phyloP scores from a whole-genome alignment of 2,113 vertebrate species.

The Saimiri boliviensis region DNA sequence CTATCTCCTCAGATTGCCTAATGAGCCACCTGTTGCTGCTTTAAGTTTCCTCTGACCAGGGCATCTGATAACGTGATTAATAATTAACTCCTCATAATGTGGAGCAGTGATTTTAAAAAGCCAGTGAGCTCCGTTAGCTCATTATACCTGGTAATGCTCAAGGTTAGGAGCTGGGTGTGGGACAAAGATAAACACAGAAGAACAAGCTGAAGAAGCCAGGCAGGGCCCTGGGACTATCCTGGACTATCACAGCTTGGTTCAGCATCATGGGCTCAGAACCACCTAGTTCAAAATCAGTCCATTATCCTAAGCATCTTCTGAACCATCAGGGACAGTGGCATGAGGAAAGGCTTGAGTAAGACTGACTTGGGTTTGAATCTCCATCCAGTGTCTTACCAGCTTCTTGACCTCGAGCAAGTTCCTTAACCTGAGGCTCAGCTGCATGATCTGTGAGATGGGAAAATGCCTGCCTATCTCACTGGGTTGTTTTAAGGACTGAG shows the following conservation, averaged over 20 bases:
- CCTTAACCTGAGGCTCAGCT: background rate
- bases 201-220: background rate
- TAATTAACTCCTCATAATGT: constrained; percentile 53
- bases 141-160: background rate
- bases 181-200: background rate
- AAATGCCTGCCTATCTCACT: background rate
- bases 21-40: constrained; percentile 49
- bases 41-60: constrained; percentile 21
- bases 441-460: background rate
- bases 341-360: background rate
- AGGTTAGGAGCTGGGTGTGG: constrained; percentile 2
- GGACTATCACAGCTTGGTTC: background rate
- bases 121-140: background rate
- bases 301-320: background rate
- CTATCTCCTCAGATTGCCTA: background rate
- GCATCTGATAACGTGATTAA: constrained; percentile 58
- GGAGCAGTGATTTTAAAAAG: constrained; percentile 8
- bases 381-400: background rate
- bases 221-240: background rate
- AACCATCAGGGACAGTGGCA: background rate
- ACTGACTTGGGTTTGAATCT: background rate
- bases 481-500: background rate
- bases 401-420: background rate
- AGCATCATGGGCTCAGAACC: background rate
- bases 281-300: background rate